A percentile compares a stretch with the other conserved stretches of the same genome.
Evolutionary conservation across 2,113 vertebrate species (phyloP).

Genomic region (Asarcornis scutulata): DNA sequence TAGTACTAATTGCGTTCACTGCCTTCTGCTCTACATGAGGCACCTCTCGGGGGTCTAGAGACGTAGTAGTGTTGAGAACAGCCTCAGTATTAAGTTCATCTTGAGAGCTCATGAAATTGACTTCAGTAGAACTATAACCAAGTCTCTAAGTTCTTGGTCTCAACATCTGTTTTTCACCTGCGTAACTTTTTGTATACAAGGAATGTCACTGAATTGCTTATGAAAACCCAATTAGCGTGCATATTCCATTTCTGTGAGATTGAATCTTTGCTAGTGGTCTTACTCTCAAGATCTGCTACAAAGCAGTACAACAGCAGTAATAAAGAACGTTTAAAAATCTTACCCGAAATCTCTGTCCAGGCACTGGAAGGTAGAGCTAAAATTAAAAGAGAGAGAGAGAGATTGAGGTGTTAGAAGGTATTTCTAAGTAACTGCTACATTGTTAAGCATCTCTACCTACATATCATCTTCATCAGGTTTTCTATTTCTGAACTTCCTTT

Average conservation of each 20-base stretch:
- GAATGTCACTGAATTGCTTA: not conserved
- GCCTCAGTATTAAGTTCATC: not conserved
- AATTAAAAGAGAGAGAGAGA: not conserved
- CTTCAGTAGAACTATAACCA: not conserved
- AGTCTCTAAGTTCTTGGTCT: not conserved
- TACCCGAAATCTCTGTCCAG: not conserved
- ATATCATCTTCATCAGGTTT: conserved; percentile 52
- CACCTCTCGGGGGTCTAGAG: not conserved
- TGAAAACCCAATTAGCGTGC: accelerated
- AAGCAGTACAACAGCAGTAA: not conserved
- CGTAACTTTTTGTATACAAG: not conserved
- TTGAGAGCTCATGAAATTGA: not conserved
- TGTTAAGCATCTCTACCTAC: not conserved
- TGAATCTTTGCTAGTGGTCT: accelerated
- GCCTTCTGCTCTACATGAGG: not conserved
- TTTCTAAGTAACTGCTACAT: not conserved
- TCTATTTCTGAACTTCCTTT: conserved; percentile 73
- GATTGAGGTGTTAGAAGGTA: not conserved
- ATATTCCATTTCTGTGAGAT: not conserved
- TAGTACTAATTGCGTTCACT: accelerated
- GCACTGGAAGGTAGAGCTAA: conserved; percentile 7
- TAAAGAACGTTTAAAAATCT: not conserved
- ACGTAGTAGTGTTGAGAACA: accelerated
- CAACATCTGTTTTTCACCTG: not conserved
- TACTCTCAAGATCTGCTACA: not conserved